phyloP scores from a whole-genome alignment of 2,797 vertebrate species.

The Rhincodon typus region DNA sequence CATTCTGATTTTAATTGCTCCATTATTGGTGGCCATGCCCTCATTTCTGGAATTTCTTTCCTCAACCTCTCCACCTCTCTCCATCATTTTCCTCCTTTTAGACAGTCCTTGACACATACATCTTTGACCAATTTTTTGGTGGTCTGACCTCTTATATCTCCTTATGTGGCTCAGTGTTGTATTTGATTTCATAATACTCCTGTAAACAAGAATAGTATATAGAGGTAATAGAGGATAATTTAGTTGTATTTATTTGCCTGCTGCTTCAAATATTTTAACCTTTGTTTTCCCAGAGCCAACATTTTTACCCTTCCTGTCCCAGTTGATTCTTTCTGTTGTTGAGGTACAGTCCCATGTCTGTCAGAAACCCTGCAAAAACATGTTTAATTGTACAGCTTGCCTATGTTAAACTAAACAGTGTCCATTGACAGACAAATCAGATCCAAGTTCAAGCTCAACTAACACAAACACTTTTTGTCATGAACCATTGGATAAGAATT shows the following conservation, averaged over 20 bases:
- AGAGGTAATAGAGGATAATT: neutral
- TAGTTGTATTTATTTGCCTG: neutral
- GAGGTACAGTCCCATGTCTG: neutral
- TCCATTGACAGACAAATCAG: neutral
- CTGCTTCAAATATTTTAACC: neutral
- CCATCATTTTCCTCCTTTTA: too few species aligned
- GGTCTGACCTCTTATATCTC: too few species aligned
- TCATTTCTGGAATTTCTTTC: too few species aligned
- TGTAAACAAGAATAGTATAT: neutral
- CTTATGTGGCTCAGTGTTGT: too few species aligned
- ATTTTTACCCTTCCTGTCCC: neutral
- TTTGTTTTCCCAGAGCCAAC: too few species aligned
- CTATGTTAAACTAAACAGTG: neutral
- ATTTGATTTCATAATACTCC: too few species aligned
- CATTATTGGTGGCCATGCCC: too few species aligned
- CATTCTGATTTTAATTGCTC: neutral
- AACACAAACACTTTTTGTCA: neutral
- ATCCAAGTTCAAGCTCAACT: neutral
- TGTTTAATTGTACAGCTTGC: neutral
- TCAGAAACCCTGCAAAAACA: neutral
- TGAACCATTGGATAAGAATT: neutral
- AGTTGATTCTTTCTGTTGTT: neutral
- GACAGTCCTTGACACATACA: too few species aligned
- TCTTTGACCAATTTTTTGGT: too few species aligned
- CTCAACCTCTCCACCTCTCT: too few species aligned